These are phyloP conservation scores for Drosophila simulans DNA, from an alignment of 1,140 invertebrate species.

Conservation along the genomic window DNA sequence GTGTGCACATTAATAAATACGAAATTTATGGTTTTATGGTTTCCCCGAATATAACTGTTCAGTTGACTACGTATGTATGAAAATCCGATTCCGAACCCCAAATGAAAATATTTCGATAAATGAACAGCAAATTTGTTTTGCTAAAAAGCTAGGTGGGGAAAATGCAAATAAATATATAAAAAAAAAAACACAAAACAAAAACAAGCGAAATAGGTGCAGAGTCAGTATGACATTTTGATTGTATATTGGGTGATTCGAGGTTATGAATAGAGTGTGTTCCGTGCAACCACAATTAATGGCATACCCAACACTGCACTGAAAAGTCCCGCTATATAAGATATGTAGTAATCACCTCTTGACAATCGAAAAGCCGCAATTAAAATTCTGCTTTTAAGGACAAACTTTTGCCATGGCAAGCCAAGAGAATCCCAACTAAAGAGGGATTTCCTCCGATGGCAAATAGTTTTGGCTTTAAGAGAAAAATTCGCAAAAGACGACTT, in stretches of 20 bases:
- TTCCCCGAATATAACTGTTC: conserved; percentile 27
- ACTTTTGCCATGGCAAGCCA: background rate
- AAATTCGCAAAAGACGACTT: background rate
- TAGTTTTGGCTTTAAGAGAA: background rate
- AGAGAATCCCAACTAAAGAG: conserved; percentile 1
- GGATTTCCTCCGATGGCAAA: conserved; percentile 2
- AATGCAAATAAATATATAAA: background rate
- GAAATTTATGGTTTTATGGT: conserved; percentile 55
- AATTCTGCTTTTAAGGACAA: conserved; percentile 1
- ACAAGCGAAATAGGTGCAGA: background rate
- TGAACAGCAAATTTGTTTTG: background rate
- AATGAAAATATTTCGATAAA: conserved; percentile 28
- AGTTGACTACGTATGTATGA: background rate
- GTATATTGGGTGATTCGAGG: background rate
- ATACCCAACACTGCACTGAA: background rate
- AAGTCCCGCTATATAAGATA: background rate
- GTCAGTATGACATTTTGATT: conserved; percentile 14
- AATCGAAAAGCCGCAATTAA: background rate
- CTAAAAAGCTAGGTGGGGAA: conserved; percentile 2
- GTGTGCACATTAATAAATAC: conserved; percentile 34
- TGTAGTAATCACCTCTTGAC: background rate
- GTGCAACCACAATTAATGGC: background rate
- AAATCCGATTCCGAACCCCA: conserved; percentile 21
- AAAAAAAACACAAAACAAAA: background rate
- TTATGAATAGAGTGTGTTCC: no score